phyloP scores from a whole-genome alignment of 2,797 vertebrate species.

The Salarias fasciatus region DNA sequence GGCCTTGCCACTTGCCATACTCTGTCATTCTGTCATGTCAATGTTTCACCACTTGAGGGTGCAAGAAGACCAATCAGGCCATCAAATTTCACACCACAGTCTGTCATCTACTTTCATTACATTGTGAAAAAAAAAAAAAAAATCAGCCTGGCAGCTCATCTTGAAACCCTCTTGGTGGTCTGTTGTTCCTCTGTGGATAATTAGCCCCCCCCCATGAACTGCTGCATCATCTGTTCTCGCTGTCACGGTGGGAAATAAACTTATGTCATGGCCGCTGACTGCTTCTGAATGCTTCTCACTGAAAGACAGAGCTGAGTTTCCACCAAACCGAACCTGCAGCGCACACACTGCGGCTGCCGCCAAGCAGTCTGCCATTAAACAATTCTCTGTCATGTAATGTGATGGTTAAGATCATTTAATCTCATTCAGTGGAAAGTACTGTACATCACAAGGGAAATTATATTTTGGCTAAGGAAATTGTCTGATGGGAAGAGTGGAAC shows the following conservation, averaged over 20 bases:
- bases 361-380: slow-evolving; percentile 30
- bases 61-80: slow-evolving; percentile 52
- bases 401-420: slow-evolving; percentile 44
- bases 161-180: slow-evolving; percentile 22
- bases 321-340: slow-evolving; percentile 25
- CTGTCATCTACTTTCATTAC: not conserved
- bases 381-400: slow-evolving; percentile 15
- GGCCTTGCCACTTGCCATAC: too few relatives aligned
- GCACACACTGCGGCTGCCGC: not conserved
- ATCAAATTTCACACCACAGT: not conserved
- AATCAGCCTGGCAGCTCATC: slow-evolving; percentile 25
- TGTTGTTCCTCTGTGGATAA: slow-evolving; percentile 59
- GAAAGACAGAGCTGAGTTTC: slow-evolving; percentile 20
- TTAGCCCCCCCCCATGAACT: slow-evolving; percentile 54
- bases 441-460: not conserved
- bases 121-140: too few relatives aligned
- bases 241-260: slow-evolving; percentile 42
- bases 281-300: slow-evolving; percentile 26
- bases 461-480: slow-evolving; percentile 18
- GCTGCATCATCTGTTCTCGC: slow-evolving; percentile 58
- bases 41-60: slow-evolving; percentile 63
- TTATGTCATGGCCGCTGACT: slow-evolving; percentile 30
- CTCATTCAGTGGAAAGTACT: not conserved
- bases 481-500: slow-evolving; percentile 4
- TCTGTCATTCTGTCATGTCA: slow-evolving; percentile 32